Conservation (phyloP, 2,888 invertebrate species). For the Cheilosia pagana region DNA sequence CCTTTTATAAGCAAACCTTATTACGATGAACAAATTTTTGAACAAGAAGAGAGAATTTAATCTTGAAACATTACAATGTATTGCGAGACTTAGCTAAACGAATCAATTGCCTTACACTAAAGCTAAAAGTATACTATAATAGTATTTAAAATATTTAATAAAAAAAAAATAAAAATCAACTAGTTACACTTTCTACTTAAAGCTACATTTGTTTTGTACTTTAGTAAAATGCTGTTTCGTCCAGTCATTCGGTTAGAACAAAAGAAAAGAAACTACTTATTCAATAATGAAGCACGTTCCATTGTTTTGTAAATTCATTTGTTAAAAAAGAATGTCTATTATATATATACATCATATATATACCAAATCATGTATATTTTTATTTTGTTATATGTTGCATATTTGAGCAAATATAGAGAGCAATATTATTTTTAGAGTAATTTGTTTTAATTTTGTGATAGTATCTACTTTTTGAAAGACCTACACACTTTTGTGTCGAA, state of each 20-base stretch:
- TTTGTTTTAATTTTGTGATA: conserved; percentile 4
- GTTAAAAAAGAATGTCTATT: conserved; percentile 32
- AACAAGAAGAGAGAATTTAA: conserved; percentile 42
- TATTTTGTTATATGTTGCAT: conserved; percentile 66
- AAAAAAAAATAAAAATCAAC: conserved; percentile 17
- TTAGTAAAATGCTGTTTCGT: conserved; percentile 33
- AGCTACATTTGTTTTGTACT: conserved; percentile 35
- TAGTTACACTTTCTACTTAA: conserved; percentile 38
- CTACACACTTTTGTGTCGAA: too few species aligned
- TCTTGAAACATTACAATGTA: conserved; percentile 25
- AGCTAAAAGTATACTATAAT: conserved; percentile 57
- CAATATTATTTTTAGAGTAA: conserved; percentile 58
- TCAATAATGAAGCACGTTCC: conserved; percentile 67
- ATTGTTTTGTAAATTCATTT: conserved; percentile 67
- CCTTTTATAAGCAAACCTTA: conserved; percentile 48
- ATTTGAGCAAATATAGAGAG: conserved; percentile 55
- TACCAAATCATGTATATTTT: conserved; percentile 25
- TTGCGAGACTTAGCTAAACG: conserved; percentile 51
- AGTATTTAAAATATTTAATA: conserved; percentile 6
- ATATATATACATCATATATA: conserved; percentile 47
- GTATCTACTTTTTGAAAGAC: too few species aligned
- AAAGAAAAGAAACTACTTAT: conserved; percentile 40
- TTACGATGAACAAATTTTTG: conserved; percentile 58
- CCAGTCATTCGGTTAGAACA: conserved; percentile 10
- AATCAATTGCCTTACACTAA: conserved; percentile 68